Evolutionary conservation across 2,113 vertebrate genomes (phyloP).

Genomic region (Apistogramma diplotaenia): DNA sequence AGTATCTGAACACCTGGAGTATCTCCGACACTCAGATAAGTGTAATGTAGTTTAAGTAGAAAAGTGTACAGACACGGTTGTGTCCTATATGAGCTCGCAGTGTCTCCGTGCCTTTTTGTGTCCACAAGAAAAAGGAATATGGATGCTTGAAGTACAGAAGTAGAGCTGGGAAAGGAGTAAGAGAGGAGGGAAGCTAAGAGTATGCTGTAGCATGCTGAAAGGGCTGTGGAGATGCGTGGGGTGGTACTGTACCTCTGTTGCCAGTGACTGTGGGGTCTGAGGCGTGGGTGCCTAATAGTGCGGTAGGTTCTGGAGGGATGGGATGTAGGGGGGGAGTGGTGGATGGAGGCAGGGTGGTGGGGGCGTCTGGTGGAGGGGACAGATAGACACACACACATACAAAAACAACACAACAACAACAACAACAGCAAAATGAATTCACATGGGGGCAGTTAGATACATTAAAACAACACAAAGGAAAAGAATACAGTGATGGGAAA

Average conservation of each 20-base stretch:
- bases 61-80: not conserved
- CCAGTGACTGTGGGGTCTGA: slow-evolving; percentile 86
- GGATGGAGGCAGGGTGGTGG: slow-evolving; percentile 93
- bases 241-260: slow-evolving; percentile 92
- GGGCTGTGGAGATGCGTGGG: slow-evolving; percentile 35
- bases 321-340: slow-evolving; percentile 92
- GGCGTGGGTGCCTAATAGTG: slow-evolving; percentile 88
- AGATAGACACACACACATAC: slow-evolving; percentile 83
- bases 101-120: not conserved
- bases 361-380: slow-evolving; percentile 92
- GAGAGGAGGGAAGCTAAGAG: not conserved
- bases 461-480: not conserved
- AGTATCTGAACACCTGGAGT: slow-evolving; percentile 24
- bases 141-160: not conserved
- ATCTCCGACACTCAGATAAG: not conserved
- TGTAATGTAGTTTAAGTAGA: not conserved
- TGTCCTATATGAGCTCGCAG: not conserved
- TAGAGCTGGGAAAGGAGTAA: not conserved
- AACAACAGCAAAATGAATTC: slow-evolving; percentile 48
- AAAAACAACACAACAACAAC: slow-evolving; percentile 45
- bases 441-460: slow-evolving; percentile 33
- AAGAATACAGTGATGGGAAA: slow-evolving; percentile 20
- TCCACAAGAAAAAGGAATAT: not conserved
- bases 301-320: slow-evolving; percentile 91
- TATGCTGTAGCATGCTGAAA: slow-evolving; percentile 30